phyloP scores from a whole-genome alignment of 2,888 invertebrate species.

The Fragum sueziense region DNA sequence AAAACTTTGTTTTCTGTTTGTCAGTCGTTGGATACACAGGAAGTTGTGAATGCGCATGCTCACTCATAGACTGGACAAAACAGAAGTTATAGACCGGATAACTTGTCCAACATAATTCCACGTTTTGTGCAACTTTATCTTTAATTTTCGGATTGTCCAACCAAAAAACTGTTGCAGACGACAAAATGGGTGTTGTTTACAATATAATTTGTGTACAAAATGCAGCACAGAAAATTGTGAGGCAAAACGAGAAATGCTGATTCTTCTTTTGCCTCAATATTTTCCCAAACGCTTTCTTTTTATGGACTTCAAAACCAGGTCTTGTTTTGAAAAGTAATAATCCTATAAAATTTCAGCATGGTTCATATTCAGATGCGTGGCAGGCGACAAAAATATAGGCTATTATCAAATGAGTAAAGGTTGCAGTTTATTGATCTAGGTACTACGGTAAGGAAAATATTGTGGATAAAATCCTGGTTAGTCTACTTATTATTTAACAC shows the following conservation, averaged over 20 bases:
- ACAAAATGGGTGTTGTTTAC: not conserved
- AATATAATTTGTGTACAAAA: not conserved
- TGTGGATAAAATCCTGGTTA: not conserved
- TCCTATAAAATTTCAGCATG: not conserved
- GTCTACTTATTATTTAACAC: no score
- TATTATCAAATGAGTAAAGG: not conserved
- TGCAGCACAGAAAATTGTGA: no score
- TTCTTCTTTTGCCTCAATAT: no score
- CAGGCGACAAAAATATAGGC: not conserved
- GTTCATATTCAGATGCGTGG: not conserved
- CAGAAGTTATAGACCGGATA: not conserved
- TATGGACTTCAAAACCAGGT: not conserved
- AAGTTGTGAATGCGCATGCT: slow-evolving; percentile 38
- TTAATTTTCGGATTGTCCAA: not conserved
- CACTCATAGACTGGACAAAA: no score
- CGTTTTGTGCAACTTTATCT: not conserved
- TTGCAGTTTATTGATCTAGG: not conserved
- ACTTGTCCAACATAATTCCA: not conserved
- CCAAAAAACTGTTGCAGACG: not conserved
- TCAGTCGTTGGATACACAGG: slow-evolving; percentile 58
- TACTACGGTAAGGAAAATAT: not conserved
- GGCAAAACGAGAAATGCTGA: no score
- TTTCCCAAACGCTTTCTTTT: no score
- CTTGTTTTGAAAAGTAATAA: not conserved
- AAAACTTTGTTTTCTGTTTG: slow-evolving; percentile 6